phyloP scores from a whole-genome alignment of 2,113 vertebrate species.

The Etheostoma spectabile region DNA sequence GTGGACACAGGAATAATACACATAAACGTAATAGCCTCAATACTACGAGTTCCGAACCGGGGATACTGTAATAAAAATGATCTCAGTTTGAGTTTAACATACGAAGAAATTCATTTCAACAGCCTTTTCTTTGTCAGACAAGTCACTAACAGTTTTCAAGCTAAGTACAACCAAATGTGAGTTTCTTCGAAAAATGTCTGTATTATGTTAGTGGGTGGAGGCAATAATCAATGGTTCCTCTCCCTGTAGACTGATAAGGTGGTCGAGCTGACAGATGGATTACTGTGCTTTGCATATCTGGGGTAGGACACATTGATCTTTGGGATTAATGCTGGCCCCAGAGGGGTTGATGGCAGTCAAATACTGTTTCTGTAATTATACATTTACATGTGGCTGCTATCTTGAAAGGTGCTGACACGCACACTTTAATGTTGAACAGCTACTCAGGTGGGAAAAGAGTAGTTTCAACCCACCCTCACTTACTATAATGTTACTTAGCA shows the following conservation, averaged over 20 bases:
- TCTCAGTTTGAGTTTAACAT: slow-evolving; percentile 27
- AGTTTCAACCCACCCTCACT: not conserved
- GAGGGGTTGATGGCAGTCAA: slow-evolving; percentile 76
- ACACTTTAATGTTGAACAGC: slow-evolving; percentile 53
- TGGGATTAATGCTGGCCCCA: slow-evolving; percentile 77
- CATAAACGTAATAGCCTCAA: slow-evolving; percentile 6
- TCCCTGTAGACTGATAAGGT: slow-evolving; percentile 77
- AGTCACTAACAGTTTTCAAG: slow-evolving; percentile 52
- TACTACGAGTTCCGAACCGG: not conserved
- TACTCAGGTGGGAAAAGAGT: slow-evolving; percentile 37
- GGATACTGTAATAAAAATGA: slow-evolving; percentile 26
- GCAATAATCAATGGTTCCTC: slow-evolving; percentile 76
- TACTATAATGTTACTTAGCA: slow-evolving; percentile 22
- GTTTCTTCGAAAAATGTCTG: slow-evolving; percentile 73
- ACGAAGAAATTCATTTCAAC: slow-evolving; percentile 58
- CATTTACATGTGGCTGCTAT: slow-evolving; percentile 74
- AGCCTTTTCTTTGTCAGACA: slow-evolving; percentile 56
- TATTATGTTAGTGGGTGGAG: slow-evolving; percentile 65
- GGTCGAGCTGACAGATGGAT: slow-evolving; percentile 79
- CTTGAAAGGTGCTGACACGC: slow-evolving; percentile 71
- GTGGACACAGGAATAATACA: not conserved
- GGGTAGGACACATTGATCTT: slow-evolving; percentile 80
- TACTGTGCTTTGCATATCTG: slow-evolving; percentile 81
- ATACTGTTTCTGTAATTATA: slow-evolving; percentile 85
- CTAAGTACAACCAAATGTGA: slow-evolving; percentile 31